Conservation (phyloP, 1,140 invertebrate genomes). For the Ceratosolen fusciceps region DNA sequence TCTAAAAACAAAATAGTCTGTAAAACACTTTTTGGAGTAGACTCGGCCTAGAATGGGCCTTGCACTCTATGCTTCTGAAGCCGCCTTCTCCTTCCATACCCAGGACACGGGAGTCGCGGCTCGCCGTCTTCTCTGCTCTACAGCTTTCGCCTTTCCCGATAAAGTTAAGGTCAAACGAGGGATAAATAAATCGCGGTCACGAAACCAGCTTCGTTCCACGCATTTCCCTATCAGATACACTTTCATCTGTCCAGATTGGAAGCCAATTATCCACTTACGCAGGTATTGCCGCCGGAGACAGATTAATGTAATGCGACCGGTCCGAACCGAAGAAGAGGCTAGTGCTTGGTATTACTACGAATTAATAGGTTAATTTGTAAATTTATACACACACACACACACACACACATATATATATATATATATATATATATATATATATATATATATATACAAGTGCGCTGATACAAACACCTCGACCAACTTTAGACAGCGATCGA, state of each 20-base stretch:
- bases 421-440: no score
- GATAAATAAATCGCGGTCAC: not conserved
- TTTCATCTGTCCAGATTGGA: no score
- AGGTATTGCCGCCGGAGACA: not conserved
- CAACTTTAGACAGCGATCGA: not conserved
- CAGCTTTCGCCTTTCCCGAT: not conserved
- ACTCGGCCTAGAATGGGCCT: no score
- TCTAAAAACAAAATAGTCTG: conserved; percentile 8
- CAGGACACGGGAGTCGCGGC: no score
- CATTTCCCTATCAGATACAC: no score
- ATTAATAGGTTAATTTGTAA: conserved; percentile 33
- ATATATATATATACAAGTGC: conserved; percentile 44
- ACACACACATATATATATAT: no score
- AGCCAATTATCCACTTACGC: not conserved
- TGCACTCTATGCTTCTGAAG: not conserved
- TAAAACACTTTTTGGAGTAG: not conserved
- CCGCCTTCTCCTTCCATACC: not conserved
- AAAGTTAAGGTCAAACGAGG: not conserved
- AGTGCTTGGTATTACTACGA: conserved; percentile 18
- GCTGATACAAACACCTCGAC: conserved; percentile 25
- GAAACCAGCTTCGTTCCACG: no score
- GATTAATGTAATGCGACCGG: not conserved
- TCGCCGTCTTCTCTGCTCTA: no score
- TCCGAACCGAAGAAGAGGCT: not conserved
- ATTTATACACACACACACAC: conserved; percentile 29